Evolutionary conservation across 2,113 vertebrate species (phyloP).

Genomic region (Atractosteus spatula): DNA sequence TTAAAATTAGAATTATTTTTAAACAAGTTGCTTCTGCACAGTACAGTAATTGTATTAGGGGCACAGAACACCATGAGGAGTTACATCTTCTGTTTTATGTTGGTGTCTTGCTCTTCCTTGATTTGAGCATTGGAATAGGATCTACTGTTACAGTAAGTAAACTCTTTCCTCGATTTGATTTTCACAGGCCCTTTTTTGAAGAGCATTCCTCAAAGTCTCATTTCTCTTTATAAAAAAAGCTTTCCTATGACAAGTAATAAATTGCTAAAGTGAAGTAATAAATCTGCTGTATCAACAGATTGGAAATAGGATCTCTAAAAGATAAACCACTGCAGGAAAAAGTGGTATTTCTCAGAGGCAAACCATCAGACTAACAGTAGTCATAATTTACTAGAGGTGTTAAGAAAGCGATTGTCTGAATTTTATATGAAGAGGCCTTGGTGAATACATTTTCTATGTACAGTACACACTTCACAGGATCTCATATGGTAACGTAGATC

Average conservation of each 20-base stretch:
- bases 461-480: too few species aligned
- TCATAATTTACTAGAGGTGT: background rate
- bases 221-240: slow-evolving; percentile 45
- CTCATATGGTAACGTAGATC: too few species aligned
- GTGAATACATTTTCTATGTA: background rate
- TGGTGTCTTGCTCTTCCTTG: too few species aligned
- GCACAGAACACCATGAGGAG: too few species aligned
- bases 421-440: background rate
- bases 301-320: slow-evolving; percentile 54
- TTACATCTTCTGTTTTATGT: too few species aligned
- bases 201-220: slow-evolving; percentile 35
- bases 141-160: too few species aligned
- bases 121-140: too few species aligned
- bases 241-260: slow-evolving; percentile 60
- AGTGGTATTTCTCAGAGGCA: slow-evolving; percentile 37
- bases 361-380: background rate
- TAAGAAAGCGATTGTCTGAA: background rate
- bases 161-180: too few species aligned
- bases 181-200: slow-evolving; percentile 24
- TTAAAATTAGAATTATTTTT: too few species aligned
- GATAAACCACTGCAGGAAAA: slow-evolving; percentile 43
- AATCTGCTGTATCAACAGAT: slow-evolving; percentile 63
- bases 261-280: slow-evolving; percentile 58
- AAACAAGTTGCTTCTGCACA: too few species aligned
- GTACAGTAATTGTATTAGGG: too few species aligned